Base-by-base conservation (phyloP, 2,888 invertebrate species). In the Thymelicus lineola region DNA sequence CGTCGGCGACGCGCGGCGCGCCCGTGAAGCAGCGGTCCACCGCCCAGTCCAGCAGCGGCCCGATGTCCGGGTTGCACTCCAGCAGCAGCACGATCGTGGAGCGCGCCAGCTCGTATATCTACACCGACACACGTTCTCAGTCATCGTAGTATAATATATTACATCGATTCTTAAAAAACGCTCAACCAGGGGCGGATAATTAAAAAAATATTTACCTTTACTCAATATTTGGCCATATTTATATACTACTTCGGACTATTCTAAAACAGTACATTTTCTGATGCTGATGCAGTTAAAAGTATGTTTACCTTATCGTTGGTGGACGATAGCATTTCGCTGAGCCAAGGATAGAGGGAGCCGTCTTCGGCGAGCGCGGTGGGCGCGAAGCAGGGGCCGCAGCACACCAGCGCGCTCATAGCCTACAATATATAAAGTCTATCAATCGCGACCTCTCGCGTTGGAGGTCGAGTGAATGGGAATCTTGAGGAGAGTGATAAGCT, bases 21-120 rank as follows among this genome's bases (percentile, higher is more conserved):
- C 98, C 98, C 0, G 98, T 99, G 88, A 98, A 99, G 88, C 99
- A 99, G 70, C 98, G 96, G 93, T 99, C 98, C 62, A 99, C 98
- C 0, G 98, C 97, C 99, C 99, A 99, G 90, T 99, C 99, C 58
- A 99, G 93, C 65, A 99, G 92, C 6, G 97, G 96, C 0, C 98
- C 97, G 76, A 97, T 97, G 86, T 98, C 98, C 0, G 98, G 97
- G 91, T 99, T 99, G 82, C 98, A 98, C 88, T 99, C 99, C 75
- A 99, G 91, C 59, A 99, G 93, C 59, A 99, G 94, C 2, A 99
- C 97, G 36, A 99, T 97, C 0, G 99, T 99, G 88, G 99, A 98
- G 58, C 98, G 96, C 0, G 97, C 98, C 80, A 99, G 91, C 77
- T 96, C 96, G 89, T 98, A 98, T 77, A 98, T 96, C 98, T 66